These are phyloP conservation scores for Ischnura elegans DNA, from an alignment of 2,888 invertebrate species.

Conservation along the genomic window DNA sequence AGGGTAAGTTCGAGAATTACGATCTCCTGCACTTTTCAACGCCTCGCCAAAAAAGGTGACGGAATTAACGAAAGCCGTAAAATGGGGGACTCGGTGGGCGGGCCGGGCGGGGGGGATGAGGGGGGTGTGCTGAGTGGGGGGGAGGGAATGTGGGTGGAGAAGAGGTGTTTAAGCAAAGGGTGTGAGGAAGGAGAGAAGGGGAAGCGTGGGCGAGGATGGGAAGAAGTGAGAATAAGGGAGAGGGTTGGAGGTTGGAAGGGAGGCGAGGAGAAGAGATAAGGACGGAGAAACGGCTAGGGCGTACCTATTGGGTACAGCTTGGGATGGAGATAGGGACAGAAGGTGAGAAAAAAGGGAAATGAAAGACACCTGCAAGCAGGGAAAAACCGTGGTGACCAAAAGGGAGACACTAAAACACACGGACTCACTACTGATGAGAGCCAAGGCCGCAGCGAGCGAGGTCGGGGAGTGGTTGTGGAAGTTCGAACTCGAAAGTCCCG, in stretches of 20 bases:
- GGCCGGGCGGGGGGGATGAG: not conserved
- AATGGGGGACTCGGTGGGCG: slow-evolving; percentile 62
- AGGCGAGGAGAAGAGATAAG: not conserved
- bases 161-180: not conserved
- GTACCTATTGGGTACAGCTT: too few relatives aligned
- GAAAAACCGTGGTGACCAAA: not conserved
- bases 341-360: not conserved
- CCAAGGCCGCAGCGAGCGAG: too few relatives aligned
- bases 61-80: slow-evolving; percentile 67
- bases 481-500: too few relatives aligned
- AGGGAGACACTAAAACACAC: not conserved
- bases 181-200: slow-evolving; percentile 2
- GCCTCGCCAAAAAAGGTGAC: slow-evolving; percentile 64
- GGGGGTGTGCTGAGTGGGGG: not conserved
- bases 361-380: not conserved
- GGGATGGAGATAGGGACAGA: not conserved
- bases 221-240: not conserved
- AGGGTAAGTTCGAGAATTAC: slow-evolving; percentile 42
- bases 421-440: not conserved
- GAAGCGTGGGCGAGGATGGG: not conserved
- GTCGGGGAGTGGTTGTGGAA: too few relatives aligned
- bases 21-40: slow-evolving; percentile 50
- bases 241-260: not conserved
- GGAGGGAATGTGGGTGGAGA: not conserved
- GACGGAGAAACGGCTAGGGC: too few relatives aligned